phyloP scores from a whole-genome alignment of 1,140 invertebrate species.

The Atta cephalotes region DNA sequence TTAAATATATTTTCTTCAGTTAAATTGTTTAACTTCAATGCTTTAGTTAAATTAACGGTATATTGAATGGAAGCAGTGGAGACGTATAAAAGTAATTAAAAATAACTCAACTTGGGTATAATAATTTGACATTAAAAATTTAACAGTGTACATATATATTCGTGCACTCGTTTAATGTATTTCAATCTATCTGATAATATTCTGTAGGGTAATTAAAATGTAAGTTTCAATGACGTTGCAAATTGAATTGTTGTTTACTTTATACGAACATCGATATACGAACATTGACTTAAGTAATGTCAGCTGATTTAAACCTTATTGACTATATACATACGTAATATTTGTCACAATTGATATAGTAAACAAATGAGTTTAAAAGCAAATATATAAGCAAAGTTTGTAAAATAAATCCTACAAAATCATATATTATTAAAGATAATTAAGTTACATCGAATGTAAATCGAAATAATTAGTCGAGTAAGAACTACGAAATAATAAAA shows the following conservation, averaged over 20 bases:
- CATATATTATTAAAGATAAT: neutral
- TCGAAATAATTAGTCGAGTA: neutral
- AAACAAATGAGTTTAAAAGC: neutral
- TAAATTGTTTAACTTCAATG: too few species aligned
- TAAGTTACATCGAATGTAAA: neutral
- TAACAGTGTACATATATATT: neutral
- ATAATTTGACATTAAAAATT: too few species aligned
- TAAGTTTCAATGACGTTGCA: neutral
- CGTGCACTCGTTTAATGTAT: neutral
- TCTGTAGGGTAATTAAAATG: neutral
- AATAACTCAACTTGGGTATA: too few species aligned
- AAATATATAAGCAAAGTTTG: neutral
- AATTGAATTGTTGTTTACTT: neutral
- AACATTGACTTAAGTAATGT: conserved; percentile 5
- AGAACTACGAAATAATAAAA: neutral
- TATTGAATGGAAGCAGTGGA: too few species aligned
- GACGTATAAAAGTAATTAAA: too few species aligned
- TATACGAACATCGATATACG: neutral
- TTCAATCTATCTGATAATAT: neutral
- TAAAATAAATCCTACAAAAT: conserved; percentile 1
- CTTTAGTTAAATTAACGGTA: too few species aligned
- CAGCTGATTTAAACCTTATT: neutral
- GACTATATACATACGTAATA: conserved; percentile 5
- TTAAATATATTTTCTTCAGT: too few species aligned
- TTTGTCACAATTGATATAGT: neutral